These are phyloP conservation scores for Oncorhynchus mykiss DNA, from an alignment of 2,113 vertebrate genomes.

Conservation along the genomic window DNA sequence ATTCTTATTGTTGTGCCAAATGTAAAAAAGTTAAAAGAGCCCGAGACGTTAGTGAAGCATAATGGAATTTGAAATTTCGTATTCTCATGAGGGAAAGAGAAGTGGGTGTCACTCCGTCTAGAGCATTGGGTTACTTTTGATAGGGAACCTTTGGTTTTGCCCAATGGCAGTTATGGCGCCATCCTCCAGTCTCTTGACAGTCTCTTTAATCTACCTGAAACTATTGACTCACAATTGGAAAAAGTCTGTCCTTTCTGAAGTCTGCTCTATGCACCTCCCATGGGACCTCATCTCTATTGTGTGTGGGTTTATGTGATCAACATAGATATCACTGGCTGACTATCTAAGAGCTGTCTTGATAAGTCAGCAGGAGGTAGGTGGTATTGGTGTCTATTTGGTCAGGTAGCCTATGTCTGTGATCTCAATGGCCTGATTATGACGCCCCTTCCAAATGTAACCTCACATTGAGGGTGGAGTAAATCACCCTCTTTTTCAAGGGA, in stretches of 20 bases:
- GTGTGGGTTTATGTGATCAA: neutral
- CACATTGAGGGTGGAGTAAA: neutral
- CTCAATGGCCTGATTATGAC: neutral
- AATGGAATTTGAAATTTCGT: slow-evolving; percentile 56
- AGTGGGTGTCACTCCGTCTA: slow-evolving; percentile 39
- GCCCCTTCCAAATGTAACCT: neutral
- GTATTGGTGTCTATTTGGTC: neutral
- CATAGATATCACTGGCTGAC: neutral
- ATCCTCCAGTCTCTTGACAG: neutral
- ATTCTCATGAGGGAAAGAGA: slow-evolving; percentile 5
- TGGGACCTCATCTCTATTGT: too few relatives aligned
- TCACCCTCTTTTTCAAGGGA: neutral
- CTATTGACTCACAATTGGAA: neutral
- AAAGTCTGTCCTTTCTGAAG: too few relatives aligned
- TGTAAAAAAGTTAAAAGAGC: slow-evolving; percentile 39
- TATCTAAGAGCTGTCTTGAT: neutral
- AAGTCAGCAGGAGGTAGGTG: neutral
- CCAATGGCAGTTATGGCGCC: neutral
- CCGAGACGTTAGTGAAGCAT: slow-evolving; percentile 60
- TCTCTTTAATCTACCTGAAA: neutral
- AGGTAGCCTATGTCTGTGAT: neutral
- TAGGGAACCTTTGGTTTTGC: slow-evolving; percentile 6
- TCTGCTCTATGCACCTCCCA: too few relatives aligned
- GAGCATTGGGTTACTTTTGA: slow-evolving; percentile 47
- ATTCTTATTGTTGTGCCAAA: slow-evolving; percentile 49